Evolutionary conservation across 2,888 invertebrate genomes (phyloP), one percentile per base, ranked within the genome.

Genomic region (Deilephila elpenor): DNA sequence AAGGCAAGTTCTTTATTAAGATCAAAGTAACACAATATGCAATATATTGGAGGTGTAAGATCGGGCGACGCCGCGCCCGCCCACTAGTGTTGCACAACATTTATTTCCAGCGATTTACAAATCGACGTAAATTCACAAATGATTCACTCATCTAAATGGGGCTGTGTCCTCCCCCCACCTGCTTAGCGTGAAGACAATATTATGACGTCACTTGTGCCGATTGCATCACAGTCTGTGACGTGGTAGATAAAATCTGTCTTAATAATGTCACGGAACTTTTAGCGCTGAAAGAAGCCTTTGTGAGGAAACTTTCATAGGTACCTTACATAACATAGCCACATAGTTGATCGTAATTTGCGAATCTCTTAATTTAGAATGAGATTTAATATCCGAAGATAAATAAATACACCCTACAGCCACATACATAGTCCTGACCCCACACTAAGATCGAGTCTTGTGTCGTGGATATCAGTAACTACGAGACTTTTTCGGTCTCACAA

Each of bases 51-150:
- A 25, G 37, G 4, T 11, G 14, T 11, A n/a, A 37, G 14, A 44
- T 20, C 20, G 20, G 37, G 34, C 34, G 64, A 64, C 64, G 20
- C n/a, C 34, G 37, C 60, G 60, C 60, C 20, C 64, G 20, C 64
- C 20, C 44, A 64, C 44, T 32, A 29, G 29, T 61, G n/a, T 64
- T 64, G 44, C 64, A 64, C 44, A 64, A 64, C 64, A 37, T 64
- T 64, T 64, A 64, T 64, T 44, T 44, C 37, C 64, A 44, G 64
- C 64, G 37, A 64, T 64, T 64, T 37, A 44, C 64, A 37, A 64
- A 64, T 64, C 64, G 20, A 20, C 37, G 44, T 37, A 44, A 64
- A 64, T 64, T 64, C 64, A 20, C 7, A 19, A 64, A 64, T 64
- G 64, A 64, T 64, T 64, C 64, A 64, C 60, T 32, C n/a, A 34